A percentile compares a stretch with the other conserved stretches of the same genome.
phyloP scores from a whole-genome alignment of 1,140 invertebrate genomes.

The Anoplolepis gracilipes region DNA sequence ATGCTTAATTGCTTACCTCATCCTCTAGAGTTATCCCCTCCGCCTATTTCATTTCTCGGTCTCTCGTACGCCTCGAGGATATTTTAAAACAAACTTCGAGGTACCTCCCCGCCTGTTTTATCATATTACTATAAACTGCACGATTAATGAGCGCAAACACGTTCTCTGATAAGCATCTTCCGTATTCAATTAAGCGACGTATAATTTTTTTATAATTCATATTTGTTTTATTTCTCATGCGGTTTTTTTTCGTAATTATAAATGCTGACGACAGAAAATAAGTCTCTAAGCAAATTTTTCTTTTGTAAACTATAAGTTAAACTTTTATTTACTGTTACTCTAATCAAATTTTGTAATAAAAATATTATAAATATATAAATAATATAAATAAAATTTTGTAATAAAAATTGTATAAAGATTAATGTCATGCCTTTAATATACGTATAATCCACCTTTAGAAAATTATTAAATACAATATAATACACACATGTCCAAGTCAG shows the following conservation, averaged over 20 bases:
- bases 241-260: neutral
- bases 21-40: slow-evolving; percentile 55
- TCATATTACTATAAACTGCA: slow-evolving; percentile 74
- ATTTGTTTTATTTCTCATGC: neutral
- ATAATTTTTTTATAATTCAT: slow-evolving; percentile 14
- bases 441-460: neutral
- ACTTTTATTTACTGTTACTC: neutral
- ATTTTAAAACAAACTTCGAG: slow-evolving; percentile 75
- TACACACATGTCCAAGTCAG: neutral
- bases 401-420: no score
- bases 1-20: slow-evolving; percentile 79
- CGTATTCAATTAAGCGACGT: neutral
- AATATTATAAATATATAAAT: no score
- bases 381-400: no score
- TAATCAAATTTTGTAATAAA: slow-evolving; percentile 17
- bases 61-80: slow-evolving; percentile 68
- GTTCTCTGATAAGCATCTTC: slow-evolving; percentile 35
- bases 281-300: neutral
- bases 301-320: neutral
- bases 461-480: neutral
- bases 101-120: slow-evolving; percentile 71
- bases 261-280: neutral
- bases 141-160: slow-evolving; percentile 65
- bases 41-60: slow-evolving; percentile 59
- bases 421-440: neutral